phyloP scores from a whole-genome alignment of 2,113 vertebrate genomes.

The Hydrochoerus hydrochaeris region DNA sequence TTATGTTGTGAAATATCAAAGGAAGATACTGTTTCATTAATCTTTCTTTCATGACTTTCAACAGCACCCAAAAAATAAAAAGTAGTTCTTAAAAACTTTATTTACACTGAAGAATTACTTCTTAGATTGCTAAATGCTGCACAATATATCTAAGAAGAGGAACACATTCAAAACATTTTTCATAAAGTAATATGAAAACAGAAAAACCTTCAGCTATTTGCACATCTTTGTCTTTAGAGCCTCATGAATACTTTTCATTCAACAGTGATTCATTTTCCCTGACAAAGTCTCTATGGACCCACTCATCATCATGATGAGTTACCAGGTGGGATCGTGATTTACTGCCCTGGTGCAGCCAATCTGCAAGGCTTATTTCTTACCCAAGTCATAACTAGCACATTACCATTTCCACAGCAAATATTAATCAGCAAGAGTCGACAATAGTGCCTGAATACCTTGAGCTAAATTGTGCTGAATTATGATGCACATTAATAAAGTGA shows the following conservation, averaged over 20 bases:
- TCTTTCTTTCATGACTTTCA: background rate
- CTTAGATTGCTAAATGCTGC: background rate
- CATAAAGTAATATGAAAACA: background rate
- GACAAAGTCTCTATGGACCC: constrained; percentile 1
- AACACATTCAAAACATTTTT: background rate
- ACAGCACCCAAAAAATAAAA: background rate
- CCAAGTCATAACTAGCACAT: constrained; percentile 1
- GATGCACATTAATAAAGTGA: constrained; percentile 59
- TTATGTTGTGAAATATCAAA: background rate
- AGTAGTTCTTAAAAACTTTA: background rate
- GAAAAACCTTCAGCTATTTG: background rate
- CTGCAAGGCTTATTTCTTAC: constrained; percentile 56
- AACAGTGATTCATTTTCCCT: constrained; percentile 62
- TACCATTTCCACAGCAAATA: constrained; percentile 73
- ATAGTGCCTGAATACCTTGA: background rate
- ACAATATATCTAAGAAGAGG: background rate
- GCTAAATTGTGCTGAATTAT: constrained; percentile 72
- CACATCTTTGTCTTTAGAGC: background rate
- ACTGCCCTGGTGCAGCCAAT: constrained; percentile 44
- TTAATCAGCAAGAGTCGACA: constrained; percentile 73
- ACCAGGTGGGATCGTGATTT: constrained; percentile 58
- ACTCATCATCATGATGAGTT: constrained; percentile 55
- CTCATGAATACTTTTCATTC: constrained; percentile 9
- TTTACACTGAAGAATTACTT: background rate
- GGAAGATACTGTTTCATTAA: background rate